These are phyloP conservation scores for Drosophila repleta DNA, from an alignment of 1,140 invertebrate genomes.

Conservation along the genomic window DNA sequence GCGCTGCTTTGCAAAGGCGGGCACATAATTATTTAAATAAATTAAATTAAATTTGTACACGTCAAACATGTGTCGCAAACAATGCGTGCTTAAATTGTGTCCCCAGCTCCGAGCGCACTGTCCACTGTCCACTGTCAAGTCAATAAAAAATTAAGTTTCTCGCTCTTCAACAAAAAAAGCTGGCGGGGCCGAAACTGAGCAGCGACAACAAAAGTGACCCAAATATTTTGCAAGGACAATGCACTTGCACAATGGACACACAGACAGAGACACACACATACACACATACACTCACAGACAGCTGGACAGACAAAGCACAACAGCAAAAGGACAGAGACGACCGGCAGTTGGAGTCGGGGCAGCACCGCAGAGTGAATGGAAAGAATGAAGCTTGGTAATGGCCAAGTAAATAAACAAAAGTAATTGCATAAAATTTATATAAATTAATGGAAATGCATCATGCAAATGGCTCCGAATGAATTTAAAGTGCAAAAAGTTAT, in stretches of 20 bases:
- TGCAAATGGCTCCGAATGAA: constrained; percentile 62
- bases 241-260: constrained; percentile 71
- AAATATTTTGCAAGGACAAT: constrained; percentile 81
- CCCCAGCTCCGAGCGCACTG: constrained; percentile 7
- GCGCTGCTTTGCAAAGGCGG: constrained; percentile 45
- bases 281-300: constrained; percentile 21
- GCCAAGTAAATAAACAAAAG: constrained; percentile 79
- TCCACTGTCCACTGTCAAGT: constrained; percentile 60
- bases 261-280: constrained; percentile 26
- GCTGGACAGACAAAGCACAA: constrained; percentile 14
- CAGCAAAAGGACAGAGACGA: too few species aligned
- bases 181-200: constrained; percentile 55
- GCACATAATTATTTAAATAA: constrained; percentile 80
- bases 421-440: constrained; percentile 81
- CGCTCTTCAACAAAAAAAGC: background rate
- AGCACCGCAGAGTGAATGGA: constrained; percentile 17
- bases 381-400: constrained; percentile 35
- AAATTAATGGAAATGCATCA: constrained; percentile 79
- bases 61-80: constrained; percentile 80
- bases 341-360: constrained; percentile 9
- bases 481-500: constrained; percentile 69
- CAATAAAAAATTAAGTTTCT: constrained; percentile 72
- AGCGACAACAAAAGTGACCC: constrained; percentile 78
- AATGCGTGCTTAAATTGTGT: constrained; percentile 75
- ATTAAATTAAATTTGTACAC: constrained; percentile 82